Evolutionary conservation across 2,113 vertebrate species (phyloP).

Genomic region (Octodon degus): DNA sequence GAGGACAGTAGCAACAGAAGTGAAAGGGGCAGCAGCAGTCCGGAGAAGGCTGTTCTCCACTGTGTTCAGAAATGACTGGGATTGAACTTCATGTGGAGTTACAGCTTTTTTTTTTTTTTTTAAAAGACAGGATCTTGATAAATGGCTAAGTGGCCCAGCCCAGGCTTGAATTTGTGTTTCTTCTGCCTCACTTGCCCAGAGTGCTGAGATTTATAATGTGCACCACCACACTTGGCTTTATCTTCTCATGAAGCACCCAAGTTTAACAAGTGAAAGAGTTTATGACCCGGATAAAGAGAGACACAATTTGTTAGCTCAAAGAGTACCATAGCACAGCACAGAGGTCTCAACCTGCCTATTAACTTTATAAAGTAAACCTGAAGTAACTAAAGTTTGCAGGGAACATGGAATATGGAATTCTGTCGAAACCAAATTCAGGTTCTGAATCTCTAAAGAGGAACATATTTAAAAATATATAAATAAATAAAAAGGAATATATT

Average conservation of each 20-base stretch:
- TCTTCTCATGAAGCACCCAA: neutral
- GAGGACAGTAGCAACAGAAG: neutral
- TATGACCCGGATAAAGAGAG: neutral
- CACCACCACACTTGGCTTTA: neutral
- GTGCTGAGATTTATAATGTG: neutral
- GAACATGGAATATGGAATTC: neutral
- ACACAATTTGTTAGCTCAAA: conserved; percentile 27
- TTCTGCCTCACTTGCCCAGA: neutral
- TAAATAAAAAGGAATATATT: neutral
- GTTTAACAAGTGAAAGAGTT: neutral
- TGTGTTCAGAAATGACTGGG: neutral
- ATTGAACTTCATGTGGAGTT: neutral
- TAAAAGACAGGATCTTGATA: neutral
- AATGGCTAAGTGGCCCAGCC: neutral
- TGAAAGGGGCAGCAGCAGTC: neutral
- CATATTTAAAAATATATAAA: neutral
- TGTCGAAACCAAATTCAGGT: conserved; percentile 33
- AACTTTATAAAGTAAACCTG: conserved; percentile 24
- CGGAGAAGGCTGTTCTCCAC: neutral
- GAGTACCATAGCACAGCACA: conserved; percentile 33
- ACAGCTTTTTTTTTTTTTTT: neutral
- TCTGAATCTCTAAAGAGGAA: neutral
- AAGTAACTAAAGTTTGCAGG: conserved; percentile 38
- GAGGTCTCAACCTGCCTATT: neutral
- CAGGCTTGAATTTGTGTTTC: neutral